phyloP scores from a whole-genome alignment of 2,797 vertebrate genomes.

The Xerus rutilus region DNA sequence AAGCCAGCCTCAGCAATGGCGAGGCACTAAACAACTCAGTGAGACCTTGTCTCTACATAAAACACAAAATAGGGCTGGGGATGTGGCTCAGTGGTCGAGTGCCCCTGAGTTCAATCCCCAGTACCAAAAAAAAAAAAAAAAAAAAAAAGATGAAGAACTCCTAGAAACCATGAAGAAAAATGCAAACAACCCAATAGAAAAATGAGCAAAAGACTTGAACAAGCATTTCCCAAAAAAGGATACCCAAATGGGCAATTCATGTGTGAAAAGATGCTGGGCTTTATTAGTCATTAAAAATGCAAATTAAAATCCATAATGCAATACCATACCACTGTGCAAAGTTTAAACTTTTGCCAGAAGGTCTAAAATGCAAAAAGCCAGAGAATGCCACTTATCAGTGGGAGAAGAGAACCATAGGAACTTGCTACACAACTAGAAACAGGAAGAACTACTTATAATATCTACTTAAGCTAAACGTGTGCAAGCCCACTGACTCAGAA shows the following conservation, averaged over 20 bases:
- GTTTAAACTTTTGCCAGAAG: not conserved
- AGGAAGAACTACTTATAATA: not conserved
- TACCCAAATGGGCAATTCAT: too few relatives aligned
- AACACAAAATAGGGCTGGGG: too few relatives aligned
- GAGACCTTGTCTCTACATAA: too few relatives aligned
- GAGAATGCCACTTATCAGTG: not conserved
- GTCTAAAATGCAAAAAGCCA: not conserved
- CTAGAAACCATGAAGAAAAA: not conserved
- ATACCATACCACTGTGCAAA: not conserved
- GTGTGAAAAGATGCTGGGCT: not conserved
- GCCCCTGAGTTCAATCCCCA: too few relatives aligned
- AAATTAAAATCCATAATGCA: not conserved
- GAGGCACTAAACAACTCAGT: too few relatives aligned
- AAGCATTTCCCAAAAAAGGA: not conserved
- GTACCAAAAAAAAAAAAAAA: too few relatives aligned
- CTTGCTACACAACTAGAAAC: accelerated
- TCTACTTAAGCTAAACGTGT: accelerated
- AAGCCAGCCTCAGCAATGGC: too few relatives aligned
- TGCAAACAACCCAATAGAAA: not conserved
- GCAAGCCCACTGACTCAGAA: not conserved
- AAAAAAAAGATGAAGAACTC: not conserved
- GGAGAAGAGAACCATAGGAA: accelerated
- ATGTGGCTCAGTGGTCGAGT: too few relatives aligned
- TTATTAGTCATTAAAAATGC: not conserved
- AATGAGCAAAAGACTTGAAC: not conserved